Base-by-base conservation (phyloP, 2,797 vertebrate genomes). In the Catamblyrhynchus diadema region DNA sequence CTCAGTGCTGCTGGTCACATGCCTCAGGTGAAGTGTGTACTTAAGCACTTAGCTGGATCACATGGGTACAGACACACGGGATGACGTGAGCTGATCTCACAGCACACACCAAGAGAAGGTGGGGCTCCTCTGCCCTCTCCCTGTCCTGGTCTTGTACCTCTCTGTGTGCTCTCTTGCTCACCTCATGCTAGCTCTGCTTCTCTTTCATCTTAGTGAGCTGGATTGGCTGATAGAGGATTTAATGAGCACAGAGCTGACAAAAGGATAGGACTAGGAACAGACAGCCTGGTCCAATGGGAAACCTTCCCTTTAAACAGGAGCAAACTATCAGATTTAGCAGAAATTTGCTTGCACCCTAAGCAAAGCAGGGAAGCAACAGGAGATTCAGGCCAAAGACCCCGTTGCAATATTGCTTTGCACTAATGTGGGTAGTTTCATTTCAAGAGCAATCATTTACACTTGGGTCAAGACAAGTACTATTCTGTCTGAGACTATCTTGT, bases 1-100 rank as follows among this genome's bases (percentile, higher is more conserved):
- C 50, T 62, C 78, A 44, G 23, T 30, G 89, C 92, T 51, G 25
- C 75, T 27, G 10, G 79, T 93, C 86, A 94, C 79, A 88, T 91
- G 95, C 84, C 82, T 66, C 37, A 54, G 66, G 59, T 41, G 85
- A 69, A 90, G 71, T 3, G 8, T 64, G 72, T 74, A 32, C 81
- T 12, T 21, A 71, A 74, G 67, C 20, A 44, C 88, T 95, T 22
- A 64, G 71, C 88, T 88, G 67, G 54, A 54, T 82, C 73, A 69
- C 53, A 11, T 20, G 13, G 54, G 12, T 42, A 14, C 47, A 8
- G 33, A 27, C 27, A 30, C 72, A 10, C 0, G 3, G 23, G 9
- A 12, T 92, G 89, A 82, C 7, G 37, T 39, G 67, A 82, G 17
- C 74, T 54, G 66, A 56, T 70, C 60, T 80, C 23, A 1, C 15